These are phyloP conservation scores for Epinotia bilunana DNA, from an alignment of 2,888 invertebrate species.

Conservation along the genomic window DNA sequence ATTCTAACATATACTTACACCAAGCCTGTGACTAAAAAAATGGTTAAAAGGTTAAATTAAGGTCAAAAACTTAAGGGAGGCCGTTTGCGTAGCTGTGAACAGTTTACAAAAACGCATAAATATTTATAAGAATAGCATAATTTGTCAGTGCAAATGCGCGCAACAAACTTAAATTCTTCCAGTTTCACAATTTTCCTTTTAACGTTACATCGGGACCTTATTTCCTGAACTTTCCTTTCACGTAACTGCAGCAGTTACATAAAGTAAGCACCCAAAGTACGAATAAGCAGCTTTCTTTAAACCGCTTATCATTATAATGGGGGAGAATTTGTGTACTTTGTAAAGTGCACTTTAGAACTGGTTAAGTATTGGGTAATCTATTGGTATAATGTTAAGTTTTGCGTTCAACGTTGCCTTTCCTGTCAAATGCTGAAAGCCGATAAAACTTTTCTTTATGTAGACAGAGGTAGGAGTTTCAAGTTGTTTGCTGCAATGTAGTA, in stretches of 20 bases:
- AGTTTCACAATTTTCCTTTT: neutral
- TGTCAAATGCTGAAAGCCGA: neutral
- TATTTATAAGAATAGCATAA: no score
- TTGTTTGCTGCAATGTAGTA: neutral
- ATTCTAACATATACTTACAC: no score
- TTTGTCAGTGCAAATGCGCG: no score
- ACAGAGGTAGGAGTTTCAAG: neutral
- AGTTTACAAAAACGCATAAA: no score
- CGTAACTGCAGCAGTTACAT: slow-evolving; percentile 19
- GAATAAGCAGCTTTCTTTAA: slow-evolving; percentile 42
- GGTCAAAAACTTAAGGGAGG: no score
- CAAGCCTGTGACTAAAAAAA: no score
- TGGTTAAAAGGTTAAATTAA: no score
- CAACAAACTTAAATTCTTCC: neutral
- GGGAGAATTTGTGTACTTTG: slow-evolving; percentile 38
- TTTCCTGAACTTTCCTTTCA: slow-evolving; percentile 35
- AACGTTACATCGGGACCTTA: slow-evolving; percentile 5
- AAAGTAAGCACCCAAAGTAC: slow-evolving; percentile 26
- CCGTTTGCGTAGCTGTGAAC: no score
- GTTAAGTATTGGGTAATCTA: slow-evolving; percentile 37
- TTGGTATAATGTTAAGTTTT: slow-evolving; percentile 16
- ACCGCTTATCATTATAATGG: slow-evolving; percentile 42
- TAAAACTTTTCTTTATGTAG: neutral
- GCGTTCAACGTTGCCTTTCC: slow-evolving; percentile 6
- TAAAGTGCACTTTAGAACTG: slow-evolving; percentile 39